Base-by-base conservation (phyloP, 1,140 invertebrate genomes). In the Bombus soroeensis region DNA sequence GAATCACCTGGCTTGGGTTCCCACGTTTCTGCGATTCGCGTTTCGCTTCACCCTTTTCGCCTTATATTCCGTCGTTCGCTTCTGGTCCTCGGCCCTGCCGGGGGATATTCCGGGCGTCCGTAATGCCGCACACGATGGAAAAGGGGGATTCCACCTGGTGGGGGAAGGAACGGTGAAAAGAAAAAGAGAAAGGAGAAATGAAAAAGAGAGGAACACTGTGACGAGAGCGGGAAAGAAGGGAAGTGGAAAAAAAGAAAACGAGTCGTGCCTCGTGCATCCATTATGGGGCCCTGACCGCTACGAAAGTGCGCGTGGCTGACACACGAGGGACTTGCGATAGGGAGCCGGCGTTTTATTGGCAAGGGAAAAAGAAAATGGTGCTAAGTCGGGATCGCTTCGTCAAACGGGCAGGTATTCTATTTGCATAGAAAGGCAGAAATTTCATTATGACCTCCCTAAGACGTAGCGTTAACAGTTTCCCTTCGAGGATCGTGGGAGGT, bases 1-100 rank as follows among this genome's bases (percentile, higher is more conserved):
- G 91, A 92, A 94, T 95, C 95, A 95, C 95, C 95, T 95, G 95
- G 94, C 94, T 87, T 91, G 89, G 92, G 93, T 95, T 95, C 95
- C 95, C 95, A 95, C 95, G 95, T 95, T 95, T 95, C 94, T 95
- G 93, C 93, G 91, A 94, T 94, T 94, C 93, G 92, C 92, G 92
- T 91, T 89, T 89, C 87, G 87, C 91, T 88, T 94, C 92, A 92
- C 91, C 92, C 93, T 92, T 94, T 93, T 90, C 92, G 89, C 88
- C 72, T 90, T 86, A 86, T 62, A 82, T 75, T 82, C 72, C 66
- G 73, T 81, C 86, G 76, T 79, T 43, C 15, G n/a, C n/a, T 66
- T 32, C 15, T 41, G 47, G 81, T 78, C 77, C 79, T 80, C 75
- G 75, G 81, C 64, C 76, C 43, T 83, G 85, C 68, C 85, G 81